A percentile compares a stretch with the other conserved stretches of the same genome.
Evolutionary conservation across 2,113 vertebrate species (phyloP).

Genomic region (Colinus virginianus): DNA sequence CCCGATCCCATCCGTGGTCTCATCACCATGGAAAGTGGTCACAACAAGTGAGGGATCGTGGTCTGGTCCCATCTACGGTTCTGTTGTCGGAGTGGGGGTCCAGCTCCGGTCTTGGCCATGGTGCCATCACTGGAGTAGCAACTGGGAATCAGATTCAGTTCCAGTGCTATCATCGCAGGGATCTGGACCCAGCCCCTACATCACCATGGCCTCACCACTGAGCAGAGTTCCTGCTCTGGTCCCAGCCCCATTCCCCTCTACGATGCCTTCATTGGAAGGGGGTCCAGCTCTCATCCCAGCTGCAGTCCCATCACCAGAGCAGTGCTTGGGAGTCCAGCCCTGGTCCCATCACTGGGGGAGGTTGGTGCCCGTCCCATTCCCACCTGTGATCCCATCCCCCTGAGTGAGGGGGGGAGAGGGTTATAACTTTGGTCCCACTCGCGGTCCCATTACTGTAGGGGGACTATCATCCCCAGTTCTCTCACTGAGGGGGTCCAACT

Average conservation of each 20-base stretch:
- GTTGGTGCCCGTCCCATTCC: too few relatives aligned
- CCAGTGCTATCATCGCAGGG: neutral
- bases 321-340: neutral
- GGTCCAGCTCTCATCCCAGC: too few relatives aligned
- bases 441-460: too few relatives aligned
- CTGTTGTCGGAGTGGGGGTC: neutral
- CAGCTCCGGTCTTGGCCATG: neutral
- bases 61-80: neutral
- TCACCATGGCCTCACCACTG: too few relatives aligned
- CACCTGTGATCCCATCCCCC: neutral
- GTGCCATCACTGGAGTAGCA: neutral
- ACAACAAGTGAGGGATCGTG: too few relatives aligned
- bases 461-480: too few relatives aligned
- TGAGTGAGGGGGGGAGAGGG: too few relatives aligned
- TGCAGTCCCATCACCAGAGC: neutral
- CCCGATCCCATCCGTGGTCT: neutral
- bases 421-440: too few relatives aligned
- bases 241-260: neutral
- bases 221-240: too few relatives aligned
- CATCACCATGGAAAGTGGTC: neutral
- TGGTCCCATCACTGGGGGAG: neutral
- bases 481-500: too few relatives aligned
- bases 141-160: neutral
- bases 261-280: neutral
- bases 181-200: too few relatives aligned